These are phyloP conservation scores for Burhinus oedicnemus DNA, from an alignment of 2,113 vertebrate genomes.

Conservation along the genomic window DNA sequence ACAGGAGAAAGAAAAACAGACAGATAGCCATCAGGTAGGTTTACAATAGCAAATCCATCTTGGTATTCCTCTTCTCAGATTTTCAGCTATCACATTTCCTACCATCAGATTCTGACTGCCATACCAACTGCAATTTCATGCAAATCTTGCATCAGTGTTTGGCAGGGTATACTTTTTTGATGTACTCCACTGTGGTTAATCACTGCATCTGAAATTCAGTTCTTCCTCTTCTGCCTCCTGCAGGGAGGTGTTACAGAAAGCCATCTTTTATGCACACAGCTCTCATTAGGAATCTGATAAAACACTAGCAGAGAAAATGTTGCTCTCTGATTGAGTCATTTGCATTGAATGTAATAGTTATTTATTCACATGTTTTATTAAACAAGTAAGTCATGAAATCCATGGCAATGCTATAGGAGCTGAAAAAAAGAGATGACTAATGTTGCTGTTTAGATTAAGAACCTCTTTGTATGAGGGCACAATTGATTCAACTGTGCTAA, in stretches of 20 bases:
- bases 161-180: background rate
- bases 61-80: background rate
- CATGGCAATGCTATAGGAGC: background rate
- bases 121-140: background rate
- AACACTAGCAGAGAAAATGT: background rate
- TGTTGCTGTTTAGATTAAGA: background rate
- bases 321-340: slow-evolving; percentile 29
- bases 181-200: background rate
- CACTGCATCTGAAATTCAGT: background rate
- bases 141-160: slow-evolving; percentile 14
- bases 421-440: background rate
- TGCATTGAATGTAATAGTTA: background rate
- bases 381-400: background rate
- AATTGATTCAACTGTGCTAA: background rate
- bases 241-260: background rate
- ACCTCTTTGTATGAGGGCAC: background rate
- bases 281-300: background rate
- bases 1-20: background rate
- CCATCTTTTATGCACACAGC: background rate
- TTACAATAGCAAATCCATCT: background rate
- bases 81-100: background rate
- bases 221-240: background rate
- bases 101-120: background rate
- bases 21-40: background rate
- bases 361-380: background rate